Percentiles rank a stretch among this genome's conserved stretches.
Evolutionary conservation across 2,113 vertebrate genomes (phyloP).

Genomic region (Pongo pygmaeus): DNA sequence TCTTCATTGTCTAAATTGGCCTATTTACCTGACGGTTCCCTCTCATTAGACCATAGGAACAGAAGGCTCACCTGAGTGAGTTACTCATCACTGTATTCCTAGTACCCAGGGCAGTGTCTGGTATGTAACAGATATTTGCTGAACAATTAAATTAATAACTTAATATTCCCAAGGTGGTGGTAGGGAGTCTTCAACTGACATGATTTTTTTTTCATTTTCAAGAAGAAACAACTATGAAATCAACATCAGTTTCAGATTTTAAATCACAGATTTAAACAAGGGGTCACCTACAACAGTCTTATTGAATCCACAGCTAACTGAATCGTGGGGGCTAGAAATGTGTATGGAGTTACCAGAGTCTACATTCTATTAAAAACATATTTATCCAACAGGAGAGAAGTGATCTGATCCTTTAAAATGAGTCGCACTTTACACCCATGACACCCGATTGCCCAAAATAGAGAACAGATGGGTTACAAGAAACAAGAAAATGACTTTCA

Average conservation of each 20-base stretch:
- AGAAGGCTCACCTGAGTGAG: not conserved
- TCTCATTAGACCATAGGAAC: fast-evolving
- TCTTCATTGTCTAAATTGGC: not conserved
- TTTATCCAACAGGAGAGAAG: not conserved
- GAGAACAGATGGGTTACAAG: constrained; percentile 79
- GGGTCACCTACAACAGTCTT: not conserved
- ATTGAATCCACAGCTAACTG: not conserved
- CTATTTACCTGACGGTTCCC: fast-evolving
- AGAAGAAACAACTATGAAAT: not conserved
- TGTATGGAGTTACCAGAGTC: not conserved
- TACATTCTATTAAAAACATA: not conserved
- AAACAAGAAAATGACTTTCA: constrained; percentile 72
- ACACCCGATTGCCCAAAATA: constrained; percentile 70
- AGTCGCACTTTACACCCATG: not conserved
- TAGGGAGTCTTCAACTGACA: not conserved
- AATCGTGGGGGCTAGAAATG: not conserved
- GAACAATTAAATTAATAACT: not conserved
- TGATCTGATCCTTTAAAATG: not conserved
- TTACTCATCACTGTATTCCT: fast-evolving
- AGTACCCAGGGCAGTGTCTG: not conserved
- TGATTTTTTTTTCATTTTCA: not conserved
- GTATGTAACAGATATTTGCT: fast-evolving
- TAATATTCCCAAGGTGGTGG: not conserved
- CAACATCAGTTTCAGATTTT: not conserved
- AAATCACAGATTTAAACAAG: not conserved